Conservation (phyloP, 1,140 invertebrate genomes). For the Plectus sambesii region DNA sequence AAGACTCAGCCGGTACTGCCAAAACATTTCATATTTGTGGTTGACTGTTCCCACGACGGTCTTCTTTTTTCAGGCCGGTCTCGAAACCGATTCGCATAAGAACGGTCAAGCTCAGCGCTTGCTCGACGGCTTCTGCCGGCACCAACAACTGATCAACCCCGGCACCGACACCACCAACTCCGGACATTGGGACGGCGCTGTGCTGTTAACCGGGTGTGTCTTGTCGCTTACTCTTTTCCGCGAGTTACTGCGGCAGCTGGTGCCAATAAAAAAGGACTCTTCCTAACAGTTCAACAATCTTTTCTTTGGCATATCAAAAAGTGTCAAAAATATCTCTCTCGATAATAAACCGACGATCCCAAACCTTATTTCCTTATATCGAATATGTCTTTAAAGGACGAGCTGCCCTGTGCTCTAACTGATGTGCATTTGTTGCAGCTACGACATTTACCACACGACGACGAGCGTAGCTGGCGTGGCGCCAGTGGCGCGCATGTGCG, state of each 20-base stretch:
- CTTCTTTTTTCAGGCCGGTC: slow-evolving; percentile 18
- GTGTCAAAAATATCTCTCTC: no score
- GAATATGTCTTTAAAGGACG: no score
- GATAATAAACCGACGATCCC: no score
- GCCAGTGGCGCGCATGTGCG: slow-evolving; percentile 44
- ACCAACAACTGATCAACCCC: slow-evolving; percentile 44
- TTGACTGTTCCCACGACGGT: slow-evolving; percentile 6
- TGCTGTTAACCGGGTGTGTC: slow-evolving; percentile 50
- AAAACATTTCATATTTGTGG: slow-evolving; percentile 9
- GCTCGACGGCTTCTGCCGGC: slow-evolving; percentile 41
- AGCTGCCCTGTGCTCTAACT: slow-evolving; percentile 5
- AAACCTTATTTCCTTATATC: no score
- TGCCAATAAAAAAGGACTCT: no score
- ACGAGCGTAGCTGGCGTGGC: slow-evolving; percentile 41
- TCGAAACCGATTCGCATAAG: slow-evolving; percentile 39
- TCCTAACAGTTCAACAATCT: no score
- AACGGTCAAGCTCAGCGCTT: slow-evolving; percentile 45
- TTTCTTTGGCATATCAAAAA: no score
- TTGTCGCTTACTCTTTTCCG: no score
- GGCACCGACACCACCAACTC: slow-evolving; percentile 41
- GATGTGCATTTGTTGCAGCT: slow-evolving; percentile 24
- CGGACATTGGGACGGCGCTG: slow-evolving; percentile 52
- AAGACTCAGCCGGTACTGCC: slow-evolving; percentile 37
- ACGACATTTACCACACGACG: slow-evolving; percentile 45
- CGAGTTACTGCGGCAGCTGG: no score